These are phyloP conservation scores for Meriones psammophilus DNA, from an alignment of 2,797 vertebrate species.

Conservation along the genomic window DNA sequence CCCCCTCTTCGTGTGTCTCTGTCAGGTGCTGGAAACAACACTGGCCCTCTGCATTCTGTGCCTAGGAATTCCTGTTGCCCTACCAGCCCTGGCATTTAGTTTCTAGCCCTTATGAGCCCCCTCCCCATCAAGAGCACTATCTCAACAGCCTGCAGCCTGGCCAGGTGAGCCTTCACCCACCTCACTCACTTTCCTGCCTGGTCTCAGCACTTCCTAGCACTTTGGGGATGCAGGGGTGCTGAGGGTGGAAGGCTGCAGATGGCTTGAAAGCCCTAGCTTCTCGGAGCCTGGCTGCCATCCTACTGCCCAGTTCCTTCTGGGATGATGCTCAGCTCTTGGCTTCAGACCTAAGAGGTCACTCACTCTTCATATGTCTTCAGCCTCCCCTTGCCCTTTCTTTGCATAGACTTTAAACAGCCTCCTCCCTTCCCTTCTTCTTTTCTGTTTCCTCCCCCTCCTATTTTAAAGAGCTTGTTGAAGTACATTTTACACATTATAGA, in stretches of 20 bases:
- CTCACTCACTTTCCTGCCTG: neutral
- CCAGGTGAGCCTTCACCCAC: neutral
- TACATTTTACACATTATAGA: neutral
- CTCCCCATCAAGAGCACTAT: neutral
- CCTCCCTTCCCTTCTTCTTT: neutral
- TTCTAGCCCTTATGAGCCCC: too few relatives aligned
- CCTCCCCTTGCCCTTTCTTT: neutral
- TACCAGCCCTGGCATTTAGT: neutral
- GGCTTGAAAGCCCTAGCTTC: neutral
- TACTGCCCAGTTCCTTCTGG: neutral
- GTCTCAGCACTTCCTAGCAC: neutral
- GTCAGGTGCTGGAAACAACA: neutral
- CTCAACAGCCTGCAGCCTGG: too few relatives aligned
- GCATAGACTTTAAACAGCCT: neutral
- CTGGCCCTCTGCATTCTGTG: neutral
- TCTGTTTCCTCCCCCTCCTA: neutral
- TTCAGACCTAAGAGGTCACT: neutral
- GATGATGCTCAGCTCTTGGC: neutral
- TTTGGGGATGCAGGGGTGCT: neutral
- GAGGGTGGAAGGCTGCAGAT: neutral
- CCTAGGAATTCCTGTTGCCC: neutral
- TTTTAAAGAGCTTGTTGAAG: neutral
- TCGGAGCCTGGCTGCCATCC: neutral
- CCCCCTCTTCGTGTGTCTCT: neutral
- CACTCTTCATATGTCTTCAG: neutral